Base-by-base conservation (phyloP, 2,797 vertebrate species). In the Centroberyx gerrardi region DNA sequence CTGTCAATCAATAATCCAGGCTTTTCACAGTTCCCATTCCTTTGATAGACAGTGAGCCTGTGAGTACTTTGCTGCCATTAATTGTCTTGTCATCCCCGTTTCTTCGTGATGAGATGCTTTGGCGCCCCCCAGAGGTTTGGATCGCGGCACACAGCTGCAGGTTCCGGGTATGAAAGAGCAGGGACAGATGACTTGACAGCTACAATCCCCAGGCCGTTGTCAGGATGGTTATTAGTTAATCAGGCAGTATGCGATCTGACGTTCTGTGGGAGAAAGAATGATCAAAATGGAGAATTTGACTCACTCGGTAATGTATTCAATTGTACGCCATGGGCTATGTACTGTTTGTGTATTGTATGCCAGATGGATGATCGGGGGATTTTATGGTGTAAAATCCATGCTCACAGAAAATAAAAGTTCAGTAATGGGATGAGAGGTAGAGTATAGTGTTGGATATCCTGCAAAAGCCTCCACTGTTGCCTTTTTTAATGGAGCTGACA, bases 101-200 rank as follows among this genome's bases (percentile, higher is more conserved):
- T 31, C 13, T 55, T 66, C 12, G n/a, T 64, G 72, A 27, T 8
- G 12, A 49, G 31, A 63, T 72, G 29, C 53, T 80, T 22, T 81
- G 77, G 66, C 49, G 62, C 87, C 88, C 84, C 69, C 88, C 14
- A 68, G 80, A 55, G 92, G 78, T 65, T 68, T 28, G 1, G 36
- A 48, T 13, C 12, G 33, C 6, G 10, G 48, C 10, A 3, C 80
- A 60, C 88, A 82, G 38, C 51, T 68, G 36, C 28, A 0, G 17
- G 1, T 56, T 73, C 33, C 40, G 0, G 48, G 4, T 18, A 38
- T 29, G 8, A 58, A 72, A 69, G 71, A 71, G 2, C 10, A 13
- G 33, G 33, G 8, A 36, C 6, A 36, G 8, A 8, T 36, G 33
- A 36, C 7, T 36, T 36, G 33, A 36, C 33, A 36, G 33, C 33